Base-by-base conservation (phyloP, 2,113 vertebrate species). In the Apteryx mantelli region DNA sequence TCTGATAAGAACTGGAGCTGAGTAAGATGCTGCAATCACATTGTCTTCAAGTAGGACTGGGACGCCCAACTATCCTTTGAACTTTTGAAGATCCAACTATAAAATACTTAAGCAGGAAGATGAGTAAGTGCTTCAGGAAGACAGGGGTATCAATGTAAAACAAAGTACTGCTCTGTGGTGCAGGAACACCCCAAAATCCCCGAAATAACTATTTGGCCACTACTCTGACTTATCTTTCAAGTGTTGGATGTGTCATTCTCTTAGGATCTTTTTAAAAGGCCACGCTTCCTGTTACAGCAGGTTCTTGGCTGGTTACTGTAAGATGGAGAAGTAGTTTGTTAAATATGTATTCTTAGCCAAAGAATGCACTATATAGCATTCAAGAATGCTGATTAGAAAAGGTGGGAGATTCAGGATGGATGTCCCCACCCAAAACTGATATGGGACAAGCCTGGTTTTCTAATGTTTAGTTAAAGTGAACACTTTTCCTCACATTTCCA, bases 71-170 rank as follows among this genome's bases (percentile, higher is more conserved):
- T 91, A 2, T 91, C 52, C 93, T 95, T 94, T 89, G 81, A 95
- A 97, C 74, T 71, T 86, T 82, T 60, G 69, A 68, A 92, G 86
- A n/a, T 78, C 52, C 42, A 75, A 9, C 69, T 74, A 28, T 84
- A 26, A 91, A 93, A 84, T 89, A 68, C 78, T 85, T 50, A 64
- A 79, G 74, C 89, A 91, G 93, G 93, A 96, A 97, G 91, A 95
- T 96, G 91, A 96, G 74, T 91, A 92, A 96, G 91, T 84, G 77
- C 69, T 56, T 46, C 89, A 95, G 86, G 70, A 95, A 96, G 91
- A 91, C 60, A 82, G 60, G 12, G 25, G 38, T 40, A 73, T 89
- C 56, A 60, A 9, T 60, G 89, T 52, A 76, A 89, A 96, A 89
- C 80, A 92, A 95, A 91, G 48, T 82, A 60, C 42, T 89, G 70